Evolutionary conservation across 2,797 vertebrate species (phyloP).

Genomic region (Protosalanx chinensis): DNA sequence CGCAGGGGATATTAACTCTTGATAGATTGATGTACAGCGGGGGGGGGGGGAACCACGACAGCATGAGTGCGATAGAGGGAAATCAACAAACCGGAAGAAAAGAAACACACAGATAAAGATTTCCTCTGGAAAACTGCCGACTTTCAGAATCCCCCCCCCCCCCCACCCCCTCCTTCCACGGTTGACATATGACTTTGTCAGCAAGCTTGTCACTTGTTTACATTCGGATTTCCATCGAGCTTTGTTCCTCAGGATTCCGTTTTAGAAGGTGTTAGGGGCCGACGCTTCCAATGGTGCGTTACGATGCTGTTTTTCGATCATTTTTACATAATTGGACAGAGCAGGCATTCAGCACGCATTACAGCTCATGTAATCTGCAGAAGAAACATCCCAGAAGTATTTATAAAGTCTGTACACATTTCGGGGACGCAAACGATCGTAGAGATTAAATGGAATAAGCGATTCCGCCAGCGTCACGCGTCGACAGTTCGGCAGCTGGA

Average conservation of each 20-base stretch:
- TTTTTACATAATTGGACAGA: background rate
- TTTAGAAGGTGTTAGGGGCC: background rate
- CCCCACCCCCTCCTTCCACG: constrained; percentile 31
- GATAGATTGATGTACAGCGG: constrained; percentile 9
- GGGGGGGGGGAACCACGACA: background rate
- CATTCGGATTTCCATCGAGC: constrained; percentile 17
- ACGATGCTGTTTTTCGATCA: background rate
- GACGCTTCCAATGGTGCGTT: background rate
- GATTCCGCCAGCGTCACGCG: background rate
- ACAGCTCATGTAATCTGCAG: background rate
- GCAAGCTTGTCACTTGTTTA: constrained; percentile 39
- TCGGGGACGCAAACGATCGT: background rate
- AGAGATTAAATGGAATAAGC: background rate
- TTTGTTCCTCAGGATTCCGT: background rate
- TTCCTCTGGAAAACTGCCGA: constrained; percentile 47
- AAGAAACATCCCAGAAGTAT: background rate
- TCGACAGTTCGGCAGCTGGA: constrained; percentile 3
- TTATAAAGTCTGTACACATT: background rate
- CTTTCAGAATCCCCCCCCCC: constrained; percentile 25
- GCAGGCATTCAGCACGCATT: background rate
- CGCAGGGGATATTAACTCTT: constrained; percentile 12
- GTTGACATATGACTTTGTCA: constrained; percentile 51
- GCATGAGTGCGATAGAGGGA: constrained; percentile 8
- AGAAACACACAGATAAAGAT: constrained; percentile 25
- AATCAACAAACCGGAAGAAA: background rate